Percentiles rank a stretch among this genome's conserved stretches.
phyloP scores from a whole-genome alignment of 2,888 invertebrate genomes.

The Pollenia amentaria region DNA sequence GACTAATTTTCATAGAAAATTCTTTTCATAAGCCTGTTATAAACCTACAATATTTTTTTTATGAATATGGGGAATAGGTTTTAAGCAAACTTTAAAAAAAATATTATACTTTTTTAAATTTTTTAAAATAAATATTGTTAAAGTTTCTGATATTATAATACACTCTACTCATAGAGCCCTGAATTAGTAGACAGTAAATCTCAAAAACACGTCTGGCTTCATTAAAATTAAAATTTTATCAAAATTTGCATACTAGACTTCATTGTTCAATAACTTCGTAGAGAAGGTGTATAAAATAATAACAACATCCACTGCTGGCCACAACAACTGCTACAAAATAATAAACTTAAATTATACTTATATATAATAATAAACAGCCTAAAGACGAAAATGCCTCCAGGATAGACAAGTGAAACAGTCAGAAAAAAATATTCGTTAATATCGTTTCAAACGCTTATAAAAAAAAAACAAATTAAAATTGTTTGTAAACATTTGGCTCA shows the following conservation, averaged over 20 bases:
- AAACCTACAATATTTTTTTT: too few relatives aligned
- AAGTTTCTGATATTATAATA: too few relatives aligned
- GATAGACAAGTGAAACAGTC: constrained; percentile 7
- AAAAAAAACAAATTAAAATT: too few relatives aligned
- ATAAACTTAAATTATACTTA: constrained; percentile 28
- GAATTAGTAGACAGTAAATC: not conserved
- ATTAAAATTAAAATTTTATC: constrained; percentile 12
- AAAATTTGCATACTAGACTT: constrained; percentile 27
- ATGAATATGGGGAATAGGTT: too few relatives aligned
- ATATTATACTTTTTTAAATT: too few relatives aligned
- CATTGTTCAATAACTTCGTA: constrained; percentile 26
- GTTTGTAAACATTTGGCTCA: too few relatives aligned
- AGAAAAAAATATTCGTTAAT: not conserved
- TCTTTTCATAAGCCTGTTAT: too few relatives aligned
- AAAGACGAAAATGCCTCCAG: not conserved
- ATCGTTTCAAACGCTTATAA: too few relatives aligned
- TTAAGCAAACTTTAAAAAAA: too few relatives aligned
- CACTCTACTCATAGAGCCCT: too few relatives aligned
- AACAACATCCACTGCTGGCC: not conserved
- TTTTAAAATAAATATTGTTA: too few relatives aligned
- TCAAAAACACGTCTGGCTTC: constrained; percentile 5
- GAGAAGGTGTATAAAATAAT: constrained; percentile 10
- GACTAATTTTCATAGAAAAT: too few relatives aligned
- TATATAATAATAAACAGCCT: constrained; percentile 37
- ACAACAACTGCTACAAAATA: not conserved